Evolutionary conservation across 2,113 vertebrate species (phyloP).

Genomic region (Megatriorchis doriae): DNA sequence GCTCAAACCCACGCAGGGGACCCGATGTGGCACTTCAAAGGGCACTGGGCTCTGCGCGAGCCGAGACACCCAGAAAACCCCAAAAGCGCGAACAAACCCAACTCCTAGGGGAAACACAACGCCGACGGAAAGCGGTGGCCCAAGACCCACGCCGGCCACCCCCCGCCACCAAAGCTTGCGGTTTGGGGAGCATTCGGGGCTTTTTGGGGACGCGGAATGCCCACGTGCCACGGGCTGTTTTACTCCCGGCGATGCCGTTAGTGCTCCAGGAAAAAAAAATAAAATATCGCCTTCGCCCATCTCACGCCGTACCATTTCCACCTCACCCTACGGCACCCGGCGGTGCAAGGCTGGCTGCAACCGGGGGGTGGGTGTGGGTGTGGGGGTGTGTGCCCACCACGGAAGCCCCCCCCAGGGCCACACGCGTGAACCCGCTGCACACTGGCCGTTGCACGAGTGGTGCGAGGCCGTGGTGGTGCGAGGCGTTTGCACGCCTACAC

Average conservation of each 20-base stretch:
- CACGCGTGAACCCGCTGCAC: neutral
- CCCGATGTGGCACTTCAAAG: fast-evolving
- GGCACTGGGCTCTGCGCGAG: fast-evolving
- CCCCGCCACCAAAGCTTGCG: too few relatives aligned
- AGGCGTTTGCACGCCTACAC: neutral
- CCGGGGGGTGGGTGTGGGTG: too few relatives aligned
- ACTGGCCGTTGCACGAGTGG: too few relatives aligned
- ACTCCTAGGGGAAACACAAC: fast-evolving
- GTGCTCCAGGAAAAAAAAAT: neutral
- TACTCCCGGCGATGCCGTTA: neutral
- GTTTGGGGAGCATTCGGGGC: neutral
- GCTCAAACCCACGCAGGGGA: too few relatives aligned
- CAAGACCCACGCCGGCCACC: neutral
- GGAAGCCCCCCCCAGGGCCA: neutral
- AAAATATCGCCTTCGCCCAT: fast-evolving
- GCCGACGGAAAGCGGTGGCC: too few relatives aligned
- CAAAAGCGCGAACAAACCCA: too few relatives aligned
- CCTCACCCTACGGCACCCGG: too few relatives aligned
- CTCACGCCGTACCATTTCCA: fast-evolving
- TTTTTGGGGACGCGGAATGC: fast-evolving
- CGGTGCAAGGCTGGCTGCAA: neutral
- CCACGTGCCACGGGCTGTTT: neutral
- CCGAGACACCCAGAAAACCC: neutral
- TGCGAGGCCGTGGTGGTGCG: too few relatives aligned
- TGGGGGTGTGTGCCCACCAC: neutral